A percentile compares a stretch with the other conserved stretches of the same genome.
Conservation (phyloP, 2,113 vertebrate genomes). For the Todiramphus chloris region DNA sequence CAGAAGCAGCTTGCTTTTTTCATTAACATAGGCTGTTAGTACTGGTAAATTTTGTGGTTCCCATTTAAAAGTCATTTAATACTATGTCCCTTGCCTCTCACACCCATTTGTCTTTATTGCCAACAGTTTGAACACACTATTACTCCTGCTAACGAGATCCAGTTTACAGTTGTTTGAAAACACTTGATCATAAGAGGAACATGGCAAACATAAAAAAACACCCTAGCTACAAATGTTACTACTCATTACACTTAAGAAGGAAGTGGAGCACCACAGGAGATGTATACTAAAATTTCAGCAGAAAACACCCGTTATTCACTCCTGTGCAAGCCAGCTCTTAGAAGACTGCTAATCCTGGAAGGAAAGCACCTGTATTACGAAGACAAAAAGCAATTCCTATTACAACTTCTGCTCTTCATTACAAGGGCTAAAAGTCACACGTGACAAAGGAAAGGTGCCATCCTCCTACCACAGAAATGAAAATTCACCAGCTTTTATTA, state of each 20-base stretch:
- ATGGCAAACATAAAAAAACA: neutral
- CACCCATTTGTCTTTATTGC: neutral
- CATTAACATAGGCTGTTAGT: neutral
- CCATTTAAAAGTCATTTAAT: neutral
- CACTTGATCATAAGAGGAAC: rapidly evolving
- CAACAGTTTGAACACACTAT: neutral
- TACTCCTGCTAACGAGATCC: neutral
- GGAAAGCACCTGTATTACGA: neutral
- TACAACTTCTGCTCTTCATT: neutral
- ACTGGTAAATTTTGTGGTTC: neutral
- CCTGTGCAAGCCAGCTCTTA: too few species aligned
- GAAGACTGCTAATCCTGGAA: neutral
- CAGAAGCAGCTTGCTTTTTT: neutral
- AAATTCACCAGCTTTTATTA: neutral
- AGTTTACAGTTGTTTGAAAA: neutral
- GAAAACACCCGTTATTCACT: neutral
- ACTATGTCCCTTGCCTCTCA: too few species aligned
- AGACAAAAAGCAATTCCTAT: neutral
- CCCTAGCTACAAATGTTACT: neutral
- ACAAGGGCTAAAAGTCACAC: neutral
- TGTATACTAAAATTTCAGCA: too few species aligned
- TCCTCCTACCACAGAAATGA: rapidly evolving
- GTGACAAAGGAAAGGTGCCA: rapidly evolving
- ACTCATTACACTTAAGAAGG: neutral
- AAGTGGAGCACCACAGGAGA: rapidly evolving